Percentiles rank a stretch among this genome's conserved stretches.
Evolutionary conservation across 2,797 vertebrate genomes (phyloP).

Genomic region (Tapirus indicus): DNA sequence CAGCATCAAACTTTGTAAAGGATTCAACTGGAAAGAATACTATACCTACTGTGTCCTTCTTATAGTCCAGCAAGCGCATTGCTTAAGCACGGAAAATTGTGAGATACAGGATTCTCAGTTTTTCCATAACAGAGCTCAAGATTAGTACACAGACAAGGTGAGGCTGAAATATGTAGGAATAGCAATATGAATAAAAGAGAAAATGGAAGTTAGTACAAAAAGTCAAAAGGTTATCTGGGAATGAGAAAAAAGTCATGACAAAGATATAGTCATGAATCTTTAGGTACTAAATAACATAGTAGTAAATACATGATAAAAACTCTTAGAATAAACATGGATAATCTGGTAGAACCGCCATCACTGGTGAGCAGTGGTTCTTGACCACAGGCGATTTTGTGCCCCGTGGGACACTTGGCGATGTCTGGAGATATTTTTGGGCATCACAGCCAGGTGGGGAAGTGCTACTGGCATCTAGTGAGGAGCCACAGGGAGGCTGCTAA

Average conservation of each 20-base stretch:
- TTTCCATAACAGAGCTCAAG: neutral
- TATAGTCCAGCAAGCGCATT: too few relatives aligned
- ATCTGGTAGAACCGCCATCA: neutral
- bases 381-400: neutral
- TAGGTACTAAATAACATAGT: neutral
- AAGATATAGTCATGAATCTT: neutral
- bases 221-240: neutral
- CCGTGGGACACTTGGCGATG: accelerated
- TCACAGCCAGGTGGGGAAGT: neutral
- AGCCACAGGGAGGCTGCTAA: neutral
- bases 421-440: neutral
- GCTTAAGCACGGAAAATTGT: neutral
- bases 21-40: neutral
- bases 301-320: neutral
- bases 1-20: neutral
- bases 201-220: neutral
- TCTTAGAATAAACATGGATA: neutral
- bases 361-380: neutral
- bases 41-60: too few relatives aligned
- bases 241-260: neutral
- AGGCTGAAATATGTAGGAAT: neutral
- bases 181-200: neutral
- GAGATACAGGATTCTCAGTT: neutral
- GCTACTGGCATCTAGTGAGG: neutral
- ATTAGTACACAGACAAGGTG: neutral